These are phyloP conservation scores for Staurois parvus DNA, from an alignment of 2,797 vertebrate genomes.

Conservation along the genomic window DNA sequence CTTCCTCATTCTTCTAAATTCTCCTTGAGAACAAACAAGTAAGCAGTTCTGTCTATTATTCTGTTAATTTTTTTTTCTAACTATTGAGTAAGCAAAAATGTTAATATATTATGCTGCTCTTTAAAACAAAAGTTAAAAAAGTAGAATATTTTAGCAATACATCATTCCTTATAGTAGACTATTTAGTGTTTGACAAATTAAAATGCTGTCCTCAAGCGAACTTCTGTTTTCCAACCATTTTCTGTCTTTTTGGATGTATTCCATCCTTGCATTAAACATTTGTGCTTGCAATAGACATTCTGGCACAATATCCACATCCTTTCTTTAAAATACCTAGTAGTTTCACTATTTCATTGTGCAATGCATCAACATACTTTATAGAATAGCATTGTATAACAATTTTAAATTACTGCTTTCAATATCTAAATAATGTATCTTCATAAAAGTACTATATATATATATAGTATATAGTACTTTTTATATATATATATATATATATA, in stretches of 20 bases:
- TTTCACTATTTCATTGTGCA: not conserved
- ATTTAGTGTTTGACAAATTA: conserved; percentile 46
- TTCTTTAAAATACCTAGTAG: not conserved
- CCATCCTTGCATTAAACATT: conserved; percentile 55
- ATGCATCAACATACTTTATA: not conserved
- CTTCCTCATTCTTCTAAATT: not conserved
- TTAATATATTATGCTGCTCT: conserved; percentile 19
- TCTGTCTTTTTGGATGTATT: conserved; percentile 45
- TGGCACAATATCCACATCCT: conserved; percentile 36
- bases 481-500: too few relatives aligned
- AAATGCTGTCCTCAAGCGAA: conserved; percentile 39
- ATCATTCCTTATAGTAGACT: conserved; percentile 43
- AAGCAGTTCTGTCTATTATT: not conserved
- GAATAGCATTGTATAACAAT: not conserved
- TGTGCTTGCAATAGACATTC: conserved; percentile 36
- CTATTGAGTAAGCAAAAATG: not conserved
- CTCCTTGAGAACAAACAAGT: not conserved
- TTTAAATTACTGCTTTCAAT: not conserved
- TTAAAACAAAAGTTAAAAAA: conserved; percentile 40
- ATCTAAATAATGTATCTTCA: not conserved
- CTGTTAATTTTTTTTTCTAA: not conserved
- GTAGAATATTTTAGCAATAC: conserved; percentile 27
- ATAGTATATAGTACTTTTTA: too few relatives aligned
- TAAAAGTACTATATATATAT: not conserved
- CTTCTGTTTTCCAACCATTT: conserved; percentile 41